A percentile compares a stretch with the other conserved stretches of the same genome.
These are phyloP conservation scores for Heteropelma amictum DNA, from an alignment of 2,888 invertebrate species.

Conservation along the genomic window DNA sequence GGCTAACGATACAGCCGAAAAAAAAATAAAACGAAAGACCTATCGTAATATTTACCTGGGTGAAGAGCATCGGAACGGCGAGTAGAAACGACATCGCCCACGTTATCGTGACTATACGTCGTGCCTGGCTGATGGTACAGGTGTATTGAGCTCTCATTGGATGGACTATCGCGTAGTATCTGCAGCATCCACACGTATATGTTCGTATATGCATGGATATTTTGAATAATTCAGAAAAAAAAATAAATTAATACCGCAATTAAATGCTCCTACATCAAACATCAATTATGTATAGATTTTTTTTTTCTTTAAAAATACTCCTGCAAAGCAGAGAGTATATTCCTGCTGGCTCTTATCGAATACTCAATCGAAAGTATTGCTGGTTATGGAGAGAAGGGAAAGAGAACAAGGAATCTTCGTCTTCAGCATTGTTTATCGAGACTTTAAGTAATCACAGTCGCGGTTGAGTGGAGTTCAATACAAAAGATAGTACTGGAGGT, in stretches of 20 bases:
- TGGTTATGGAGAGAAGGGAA: background rate
- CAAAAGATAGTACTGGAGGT: conserved; percentile 24
- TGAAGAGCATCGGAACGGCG: conserved; percentile 82
- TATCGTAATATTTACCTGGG: conserved; percentile 79
- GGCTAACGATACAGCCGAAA: no score
- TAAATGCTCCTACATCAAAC: no score
- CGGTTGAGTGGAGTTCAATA: conserved; percentile 7
- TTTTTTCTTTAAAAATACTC: background rate
- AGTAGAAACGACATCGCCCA: conserved; percentile 82
- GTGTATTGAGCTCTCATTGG: conserved; percentile 85
- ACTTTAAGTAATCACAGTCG: conserved; percentile 9
- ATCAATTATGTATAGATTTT: background rate
- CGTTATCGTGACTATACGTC: conserved; percentile 81
- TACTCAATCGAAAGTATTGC: background rate
- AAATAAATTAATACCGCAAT: no score
- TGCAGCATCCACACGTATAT: conserved; percentile 73
- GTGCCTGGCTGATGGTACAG: conserved; percentile 84
- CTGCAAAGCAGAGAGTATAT: no score
- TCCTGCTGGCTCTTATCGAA: no score
- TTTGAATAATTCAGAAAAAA: background rate
- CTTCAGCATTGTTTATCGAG: background rate
- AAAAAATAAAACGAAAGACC: background rate
- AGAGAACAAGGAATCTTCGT: background rate
- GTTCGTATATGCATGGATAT: background rate
- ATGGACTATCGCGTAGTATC: conserved; percentile 86